Base-by-base conservation (phyloP, 2,888 invertebrate genomes). In the Julus scanicus region DNA sequence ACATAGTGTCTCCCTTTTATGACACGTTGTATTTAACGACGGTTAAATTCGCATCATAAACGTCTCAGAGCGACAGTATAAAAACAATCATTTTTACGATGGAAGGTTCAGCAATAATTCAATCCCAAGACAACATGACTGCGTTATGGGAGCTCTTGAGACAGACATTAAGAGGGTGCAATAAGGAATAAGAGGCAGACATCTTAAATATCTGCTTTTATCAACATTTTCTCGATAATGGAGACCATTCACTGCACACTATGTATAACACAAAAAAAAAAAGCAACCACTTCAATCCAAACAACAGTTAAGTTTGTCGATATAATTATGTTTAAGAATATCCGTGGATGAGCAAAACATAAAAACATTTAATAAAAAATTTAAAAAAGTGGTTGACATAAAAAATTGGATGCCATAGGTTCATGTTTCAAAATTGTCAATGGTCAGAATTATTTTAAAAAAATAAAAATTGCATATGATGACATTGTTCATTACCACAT, bases 31-130 rank as follows among this genome's bases (percentile, higher is more conserved):
- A 80, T 71, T 71, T 71, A 80, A 80, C 37, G 37, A 80, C 80
- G 9, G 80, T 37, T 80, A 80, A 37, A 80, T 80, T 80, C 37
- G 80, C 80, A 29, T 37, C 80, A 80, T 80, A 80, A 80, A 80
- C 37, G 80, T 80, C 80, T 29, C 37, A 39, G 37, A 9, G 29
- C 80, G 80, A 37, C 80, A 13, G 80, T 37, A 80, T 80, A 80
- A 80, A 80, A 80, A 80, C 80, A 80, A 29, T 80, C 80, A 80
- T 37, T 80, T 80, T 80, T 80, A 13, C 80, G 80, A 80, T 80
- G 80, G 37, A 80, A 80, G 37, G 37, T 80, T 80, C 80, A 37
- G 37, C 80, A 80, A 80, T 80, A 80, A 80, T 80, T 80, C 80
- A 80, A 80, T 80, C 80, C 4, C 37, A 37, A 37, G 80, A 80